A percentile compares a stretch with the other conserved stretches of the same genome.
Evolutionary conservation across 2,888 invertebrate species (phyloP).

Genomic region (Meiosimyza platycephala): DNA sequence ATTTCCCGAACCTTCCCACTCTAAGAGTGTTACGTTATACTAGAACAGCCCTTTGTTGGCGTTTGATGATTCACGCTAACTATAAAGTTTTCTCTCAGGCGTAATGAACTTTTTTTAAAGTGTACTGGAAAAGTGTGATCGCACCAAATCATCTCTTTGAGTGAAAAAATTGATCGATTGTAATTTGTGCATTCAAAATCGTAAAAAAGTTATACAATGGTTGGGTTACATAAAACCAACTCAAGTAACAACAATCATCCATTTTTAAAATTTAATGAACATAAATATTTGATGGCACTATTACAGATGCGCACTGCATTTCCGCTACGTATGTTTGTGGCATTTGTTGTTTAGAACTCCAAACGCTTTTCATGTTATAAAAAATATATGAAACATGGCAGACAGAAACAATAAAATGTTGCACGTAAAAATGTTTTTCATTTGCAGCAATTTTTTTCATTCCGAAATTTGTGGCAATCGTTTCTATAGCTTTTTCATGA

Average conservation of each 20-base stretch:
- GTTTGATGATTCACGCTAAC: no score
- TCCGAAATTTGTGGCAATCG: not conserved
- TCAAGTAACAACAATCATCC: slow-evolving; percentile 31
- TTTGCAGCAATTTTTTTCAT: not conserved
- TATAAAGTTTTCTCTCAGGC: no score
- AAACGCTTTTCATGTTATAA: slow-evolving; percentile 30
- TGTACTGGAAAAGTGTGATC: no score
- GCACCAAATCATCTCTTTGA: no score
- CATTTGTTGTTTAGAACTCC: slow-evolving; percentile 7
- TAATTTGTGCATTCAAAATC: not conserved
- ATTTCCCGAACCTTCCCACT: no score
- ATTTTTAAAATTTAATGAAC: slow-evolving; percentile 23
- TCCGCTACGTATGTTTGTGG: slow-evolving; percentile 32
- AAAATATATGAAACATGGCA: slow-evolving; percentile 6
- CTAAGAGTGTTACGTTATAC: no score
- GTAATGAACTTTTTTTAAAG: no score
- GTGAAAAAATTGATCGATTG: not conserved
- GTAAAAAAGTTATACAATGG: not conserved
- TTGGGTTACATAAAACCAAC: slow-evolving; percentile 14
- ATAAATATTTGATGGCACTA: slow-evolving; percentile 26
- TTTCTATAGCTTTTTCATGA: not conserved
- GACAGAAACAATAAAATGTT: slow-evolving; percentile 1
- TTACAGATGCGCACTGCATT: slow-evolving; percentile 6
- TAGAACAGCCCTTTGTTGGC: no score
- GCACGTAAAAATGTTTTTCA: not conserved